Conservation (phyloP, 23 tunicate species). For the Corella eumyota region DNA sequence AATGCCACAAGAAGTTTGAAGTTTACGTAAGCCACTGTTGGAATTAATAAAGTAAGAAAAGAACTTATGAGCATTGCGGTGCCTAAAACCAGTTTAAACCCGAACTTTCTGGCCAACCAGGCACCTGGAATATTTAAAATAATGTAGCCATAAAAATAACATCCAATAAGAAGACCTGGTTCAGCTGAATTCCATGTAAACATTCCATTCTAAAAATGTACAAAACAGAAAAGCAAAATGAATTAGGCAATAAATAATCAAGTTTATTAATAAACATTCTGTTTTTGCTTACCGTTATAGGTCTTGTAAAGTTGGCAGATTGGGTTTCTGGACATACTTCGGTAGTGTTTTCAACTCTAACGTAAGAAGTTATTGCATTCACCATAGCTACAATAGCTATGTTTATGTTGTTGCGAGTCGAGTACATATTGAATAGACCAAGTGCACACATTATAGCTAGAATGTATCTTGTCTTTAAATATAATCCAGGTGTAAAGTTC, state of each 20-base stretch:
- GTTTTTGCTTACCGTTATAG: no score
- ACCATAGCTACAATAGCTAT: constrained; percentile 81
- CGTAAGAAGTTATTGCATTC: constrained; percentile 12
- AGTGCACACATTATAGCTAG: constrained; percentile 49
- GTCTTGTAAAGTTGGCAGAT: no score
- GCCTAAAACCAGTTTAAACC: constrained; percentile 47
- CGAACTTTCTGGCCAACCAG: constrained; percentile 43
- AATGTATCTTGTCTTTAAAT: constrained; percentile 43
- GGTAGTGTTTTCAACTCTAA: constrained; percentile 4
- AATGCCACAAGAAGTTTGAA: constrained; percentile 44
- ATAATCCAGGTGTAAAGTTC: constrained; percentile 5
- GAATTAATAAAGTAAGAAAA: constrained; percentile 36
- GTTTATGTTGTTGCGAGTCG: constrained; percentile 27
- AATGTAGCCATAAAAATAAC: constrained; percentile 65
- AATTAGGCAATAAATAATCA: no score
- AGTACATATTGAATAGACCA: constrained; percentile 35
- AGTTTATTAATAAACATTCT: no score
- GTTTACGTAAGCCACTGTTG: constrained; percentile 41
- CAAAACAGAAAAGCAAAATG: no score
- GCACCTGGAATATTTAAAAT: constrained; percentile 66
- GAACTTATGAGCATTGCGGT: constrained; percentile 33
- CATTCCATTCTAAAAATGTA: constrained; percentile 42
- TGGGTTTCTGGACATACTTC: no score
- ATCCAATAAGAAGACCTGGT: constrained; percentile 38
- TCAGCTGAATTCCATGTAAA: constrained; percentile 37